A percentile compares a stretch with the other conserved stretches of the same genome.
phyloP scores from a whole-genome alignment of 1,140 invertebrate genomes.

The Bombus vancouverensis region DNA sequence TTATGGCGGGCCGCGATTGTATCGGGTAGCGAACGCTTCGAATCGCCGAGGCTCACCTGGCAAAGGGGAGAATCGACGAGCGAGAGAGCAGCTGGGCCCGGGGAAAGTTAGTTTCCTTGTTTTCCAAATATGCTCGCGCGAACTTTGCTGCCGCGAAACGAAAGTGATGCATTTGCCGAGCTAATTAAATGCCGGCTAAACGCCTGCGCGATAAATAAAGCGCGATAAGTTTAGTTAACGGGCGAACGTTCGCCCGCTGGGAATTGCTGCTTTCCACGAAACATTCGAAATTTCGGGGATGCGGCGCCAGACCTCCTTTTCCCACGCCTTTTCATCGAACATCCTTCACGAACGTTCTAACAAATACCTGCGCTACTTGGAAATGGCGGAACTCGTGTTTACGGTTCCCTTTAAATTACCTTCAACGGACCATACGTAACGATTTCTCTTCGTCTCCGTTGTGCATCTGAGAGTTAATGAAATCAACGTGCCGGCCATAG shows the following conservation, averaged over 20 bases:
- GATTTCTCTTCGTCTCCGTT: background rate
- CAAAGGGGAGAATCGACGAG: conserved; percentile 1
- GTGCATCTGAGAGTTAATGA: background rate
- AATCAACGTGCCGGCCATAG: background rate
- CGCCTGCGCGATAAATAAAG: conserved; percentile 55
- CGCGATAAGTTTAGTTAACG: conserved; percentile 61
- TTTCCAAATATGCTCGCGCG: conserved; percentile 3
- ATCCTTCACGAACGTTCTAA: too few relatives aligned
- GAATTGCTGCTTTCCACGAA: conserved; percentile 39
- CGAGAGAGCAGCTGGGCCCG: background rate
- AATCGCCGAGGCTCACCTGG: background rate
- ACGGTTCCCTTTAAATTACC: background rate
- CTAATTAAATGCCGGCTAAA: conserved; percentile 41
- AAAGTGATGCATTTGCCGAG: conserved; percentile 21
- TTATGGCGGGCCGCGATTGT: conserved; percentile 34
- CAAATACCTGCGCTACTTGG: background rate
- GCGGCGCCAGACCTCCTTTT: conserved; percentile 24
- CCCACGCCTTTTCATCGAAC: conserved; percentile 34
- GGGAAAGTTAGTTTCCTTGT: conserved; percentile 1
- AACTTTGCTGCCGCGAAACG: conserved; percentile 11
- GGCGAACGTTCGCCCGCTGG: conserved; percentile 39
- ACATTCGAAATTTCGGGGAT: conserved; percentile 37
- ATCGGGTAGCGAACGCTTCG: conserved; percentile 28
- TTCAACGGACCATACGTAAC: background rate
- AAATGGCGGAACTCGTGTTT: background rate